Base-by-base conservation (phyloP, 2,797 vertebrate species). In the Erethizon dorsatum region DNA sequence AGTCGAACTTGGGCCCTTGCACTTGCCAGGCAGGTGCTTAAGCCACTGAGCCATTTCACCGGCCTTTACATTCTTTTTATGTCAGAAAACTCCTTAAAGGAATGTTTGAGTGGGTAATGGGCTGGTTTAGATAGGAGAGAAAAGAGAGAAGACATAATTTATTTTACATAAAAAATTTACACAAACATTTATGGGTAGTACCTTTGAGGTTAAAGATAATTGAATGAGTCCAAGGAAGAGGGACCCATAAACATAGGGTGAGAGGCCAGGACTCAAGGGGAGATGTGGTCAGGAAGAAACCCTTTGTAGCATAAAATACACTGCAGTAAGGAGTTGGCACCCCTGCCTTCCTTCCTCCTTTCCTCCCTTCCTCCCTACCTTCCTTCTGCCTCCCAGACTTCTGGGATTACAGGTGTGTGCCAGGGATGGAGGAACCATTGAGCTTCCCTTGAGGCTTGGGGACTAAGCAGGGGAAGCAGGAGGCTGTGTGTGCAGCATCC, bases 101-200 rank as follows among this genome's bases (percentile, higher is more conserved):
- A 33, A 12, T 4, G 47, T 37, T 2, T 82, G 37, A 59, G n/a
- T 1, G 8, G 41, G 18, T 92, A 91, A 67, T 12, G n/a, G 4
- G 12, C 52, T 69, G 54, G 31, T 85, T 78, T 77, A 52, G 54
- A 52, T 69, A 24, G 17, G n/a, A 50, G 17, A 84, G 24, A 78
- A 91, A 71, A 37, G 24, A 82, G 59, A 57, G 88, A 91, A 87
- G 45, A 33, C 33, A 73, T 95, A 69, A 37, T 69, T 67, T 83
- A 83, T 71, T 78, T 78, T 69, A 63, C 57, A 50, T 86, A 18
- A 31, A 88, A 59, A 45, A 8, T 65, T 57, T 33, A 73, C 4
- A 18, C 20, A 52, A 59, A 91, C 37, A 63, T 77, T 3, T 54
- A 3, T 86, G n/a, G 41, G 33, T 45, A 83, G 61, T 59, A 52